These are phyloP conservation scores for Orbicella faveolata DNA, from an alignment of 64 coral and sea anemone species.

Conservation along the genomic window DNA sequence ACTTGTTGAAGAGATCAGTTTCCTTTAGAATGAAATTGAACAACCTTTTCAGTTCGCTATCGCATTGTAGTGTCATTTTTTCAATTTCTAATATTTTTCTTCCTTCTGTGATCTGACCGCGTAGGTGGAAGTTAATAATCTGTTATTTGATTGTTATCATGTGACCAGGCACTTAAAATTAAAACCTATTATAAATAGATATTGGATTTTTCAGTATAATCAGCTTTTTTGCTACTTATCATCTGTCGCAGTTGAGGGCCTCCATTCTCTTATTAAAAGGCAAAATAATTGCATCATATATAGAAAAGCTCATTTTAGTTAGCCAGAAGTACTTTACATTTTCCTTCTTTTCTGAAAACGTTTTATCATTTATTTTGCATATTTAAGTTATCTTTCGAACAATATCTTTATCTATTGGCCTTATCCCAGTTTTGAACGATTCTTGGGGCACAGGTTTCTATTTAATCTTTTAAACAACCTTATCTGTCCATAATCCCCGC, in stretches of 20 bases:
- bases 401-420: neutral
- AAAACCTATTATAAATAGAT: neutral
- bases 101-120: too few relatives aligned
- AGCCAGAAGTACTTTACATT: neutral
- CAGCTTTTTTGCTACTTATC: neutral
- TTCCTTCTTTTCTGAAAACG: neutral
- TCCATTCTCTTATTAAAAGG: neutral
- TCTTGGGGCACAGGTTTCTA: neutral
- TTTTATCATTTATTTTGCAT: neutral
- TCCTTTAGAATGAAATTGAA: too few relatives aligned
- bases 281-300: neutral
- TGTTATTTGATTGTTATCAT: neutral
- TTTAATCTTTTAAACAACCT: neutral
- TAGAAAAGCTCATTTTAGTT: neutral
- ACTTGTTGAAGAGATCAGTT: too few relatives aligned
- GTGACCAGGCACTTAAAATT: neutral
- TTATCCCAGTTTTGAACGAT: neutral
- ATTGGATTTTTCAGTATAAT: neutral
- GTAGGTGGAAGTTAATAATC: neutral
- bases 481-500: slow-evolving; percentile 10
- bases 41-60: too few relatives aligned
- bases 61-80: neutral
- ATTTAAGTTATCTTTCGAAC: neutral
- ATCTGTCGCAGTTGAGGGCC: neutral
- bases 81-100: neutral